Evolutionary conservation across 2,113 vertebrate species (phyloP), one percentile per base, ranked within the genome.

Genomic region (Sitta europaea): DNA sequence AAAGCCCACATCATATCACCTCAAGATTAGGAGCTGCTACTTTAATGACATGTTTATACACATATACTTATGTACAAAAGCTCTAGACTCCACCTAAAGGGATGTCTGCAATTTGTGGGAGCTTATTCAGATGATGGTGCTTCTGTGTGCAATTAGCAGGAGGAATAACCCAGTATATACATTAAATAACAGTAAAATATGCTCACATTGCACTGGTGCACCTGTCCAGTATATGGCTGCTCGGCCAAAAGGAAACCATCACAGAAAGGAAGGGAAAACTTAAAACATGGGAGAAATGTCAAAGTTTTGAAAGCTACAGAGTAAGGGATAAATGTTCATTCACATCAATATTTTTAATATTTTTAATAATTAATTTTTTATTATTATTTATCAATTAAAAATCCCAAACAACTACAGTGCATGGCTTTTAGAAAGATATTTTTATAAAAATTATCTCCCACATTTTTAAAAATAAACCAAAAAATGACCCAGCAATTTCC

Each of bases 381-480:
- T n/a, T n/a, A n/a, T n/a, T n/a, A n/a, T n/a, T n/a, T n/a, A n/a
- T n/a, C n/a, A n/a, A n/a, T n/a, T n/a, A n/a, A n/a, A n/a, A n/a
- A n/a, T n/a, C n/a, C n/a, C n/a, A n/a, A n/a, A n/a, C n/a, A n/a
- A n/a, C n/a, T 76, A 68, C 2, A 3, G 45, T 66, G 28, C 42
- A 42, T 42, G 83, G 29, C 62, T 67, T 96, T 65, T 59, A 82
- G 65, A 94, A 89, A 70, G 8, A 25, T 78, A 91, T 88, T 88
- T 92, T 94, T n/a, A 70, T 84, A 92, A 97, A 90, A 91, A 82
- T 47, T 50, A 92, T 79, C 90, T 95, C 76, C 81, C 40, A 9
- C 43, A 54, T 73, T 89, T 95, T 88, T 5, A 94, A 97, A 97
- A 97, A 86, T 77, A 96, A 97, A 96, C 54, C 1, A 47, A 94